Evolutionary conservation across 2,888 invertebrate genomes (phyloP), one percentile per base, ranked within the genome.

Genomic region (Latheticus oryzae): DNA sequence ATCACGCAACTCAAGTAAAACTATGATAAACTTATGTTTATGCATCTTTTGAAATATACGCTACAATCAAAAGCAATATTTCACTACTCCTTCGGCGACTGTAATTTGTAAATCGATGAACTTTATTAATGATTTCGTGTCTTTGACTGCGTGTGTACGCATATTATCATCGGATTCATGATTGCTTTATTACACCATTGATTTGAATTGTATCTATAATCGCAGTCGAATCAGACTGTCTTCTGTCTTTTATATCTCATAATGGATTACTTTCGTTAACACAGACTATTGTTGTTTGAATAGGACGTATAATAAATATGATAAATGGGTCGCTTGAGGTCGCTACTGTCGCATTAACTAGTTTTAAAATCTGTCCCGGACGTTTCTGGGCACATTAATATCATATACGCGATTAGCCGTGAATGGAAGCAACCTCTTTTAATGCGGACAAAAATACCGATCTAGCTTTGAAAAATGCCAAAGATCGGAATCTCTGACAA

Each of bases 361-460:
- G 74, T 76, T 77, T 76, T 74, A 75, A 77, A 77, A 77, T 78
- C 78, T 78, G 78, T 71, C 75, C 70, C 66, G 72, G 78, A 78
- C 78, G 73, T 77, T 75, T 76, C 74, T 70, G 72, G 68, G 76
- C 72, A 72, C 76, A 78, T 78, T 78, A 78, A 78, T 78, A 78
- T 78, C 76, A 73, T 74, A 77, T 78, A 76, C 77, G 76, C 78
- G 78, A 78, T 78, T 78, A 78, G 73, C 74, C 71, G 76, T 76
- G 77, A 77, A 77, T 77, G 69, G 74, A 68, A 72, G 70, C 71
- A 72, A 67, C 70, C 73, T 72, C 73, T 69, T 73, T 73, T 68
- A 67, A 70, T 68, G 66, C 50, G 68, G 69, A 71, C 59, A 55
- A 56, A 68, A 70, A 68, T 72, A 71, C 72, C 61, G 73, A 68